Evolutionary conservation across 2,113 vertebrate genomes (phyloP), one percentile per base, ranked within the genome.

Genomic region (Hirundichthys speculiger): DNA sequence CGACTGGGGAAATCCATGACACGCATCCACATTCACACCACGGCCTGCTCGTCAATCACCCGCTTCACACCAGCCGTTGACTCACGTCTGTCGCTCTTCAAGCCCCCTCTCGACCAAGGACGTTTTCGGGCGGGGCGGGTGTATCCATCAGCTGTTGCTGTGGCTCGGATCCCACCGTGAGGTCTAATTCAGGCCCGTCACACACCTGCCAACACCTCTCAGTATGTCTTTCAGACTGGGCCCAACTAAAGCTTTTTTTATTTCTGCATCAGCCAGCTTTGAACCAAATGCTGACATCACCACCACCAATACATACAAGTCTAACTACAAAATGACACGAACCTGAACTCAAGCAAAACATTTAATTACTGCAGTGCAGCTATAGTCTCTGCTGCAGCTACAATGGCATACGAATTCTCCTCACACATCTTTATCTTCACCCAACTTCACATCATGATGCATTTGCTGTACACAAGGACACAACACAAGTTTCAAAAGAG

Each of bases 1-100:
- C 85, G 85, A 79, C 85, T 88, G 86, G 66, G 0, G 0, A 43
- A 50, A 61, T 64, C 63, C 12, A 27, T 53, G 61, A 63, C 72
- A 42, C 8, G 10, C 55, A 15, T 42, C 72, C 52, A 6, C 30
- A 34, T 34, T 34, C 78, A 52, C 47, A 62, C 66, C 67, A 22
- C 65, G 14, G 67, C 75, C 63, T 56, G 4, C 1, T 42, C 83
- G 63, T 78, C 79, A 43, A 64, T 83, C 86, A 66, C 13, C 40
- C 39, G 1, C 38, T 14, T 59, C 19, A 0, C 11, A 38, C 11
- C 0, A 22, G 9, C 54, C 77, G n/a, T n/a, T n/a, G n/a, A n/a
- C n/a, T n/a, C 27, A 16, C 61, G 69, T 50, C 21, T 14, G 2
- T 0, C 42, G 34, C 49, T 0, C 13, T n/a, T n/a, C n/a, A n/a